Evolutionary conservation across 1,140 invertebrate species (phyloP).

Genomic region (Antheraea mylitta): DNA sequence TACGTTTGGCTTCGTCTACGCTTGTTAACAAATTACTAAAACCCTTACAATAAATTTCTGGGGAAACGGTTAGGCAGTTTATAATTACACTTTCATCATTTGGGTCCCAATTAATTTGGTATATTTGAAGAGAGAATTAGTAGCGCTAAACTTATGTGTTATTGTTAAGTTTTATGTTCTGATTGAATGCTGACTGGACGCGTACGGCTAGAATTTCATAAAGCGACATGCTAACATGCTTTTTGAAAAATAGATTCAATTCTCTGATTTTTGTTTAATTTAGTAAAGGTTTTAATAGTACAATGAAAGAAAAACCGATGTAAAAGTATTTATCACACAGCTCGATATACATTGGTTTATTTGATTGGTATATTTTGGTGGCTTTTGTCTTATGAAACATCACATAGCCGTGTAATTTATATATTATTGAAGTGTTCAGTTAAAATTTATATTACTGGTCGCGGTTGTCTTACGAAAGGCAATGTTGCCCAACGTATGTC

Average conservation of each 20-base stretch:
- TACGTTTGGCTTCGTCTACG: background rate
- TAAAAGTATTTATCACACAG: no score
- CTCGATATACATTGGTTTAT: no score
- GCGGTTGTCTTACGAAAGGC: background rate
- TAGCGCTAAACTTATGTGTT: no score
- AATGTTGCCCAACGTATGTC: conserved; percentile 25
- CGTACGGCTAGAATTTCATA: no score
- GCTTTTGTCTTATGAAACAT: background rate
- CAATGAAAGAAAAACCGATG: no score
- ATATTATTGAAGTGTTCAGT: background rate
- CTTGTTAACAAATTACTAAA: conserved; percentile 17
- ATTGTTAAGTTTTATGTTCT: no score
- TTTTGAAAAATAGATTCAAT: no score
- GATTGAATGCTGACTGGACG: no score
- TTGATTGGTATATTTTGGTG: background rate
- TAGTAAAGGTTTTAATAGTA: no score
- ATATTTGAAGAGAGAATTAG: background rate
- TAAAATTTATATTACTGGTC: background rate
- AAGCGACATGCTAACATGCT: no score
- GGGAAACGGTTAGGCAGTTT: conserved; percentile 13
- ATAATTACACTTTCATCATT: conserved; percentile 26
- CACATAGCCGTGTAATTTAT: background rate
- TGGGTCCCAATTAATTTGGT: conserved; percentile 13
- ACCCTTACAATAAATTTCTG: conserved; percentile 15
- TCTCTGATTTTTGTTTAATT: no score